These are phyloP conservation scores for Mionectes macconnelli DNA, from an alignment of 2,113 vertebrate species.

Conservation along the genomic window DNA sequence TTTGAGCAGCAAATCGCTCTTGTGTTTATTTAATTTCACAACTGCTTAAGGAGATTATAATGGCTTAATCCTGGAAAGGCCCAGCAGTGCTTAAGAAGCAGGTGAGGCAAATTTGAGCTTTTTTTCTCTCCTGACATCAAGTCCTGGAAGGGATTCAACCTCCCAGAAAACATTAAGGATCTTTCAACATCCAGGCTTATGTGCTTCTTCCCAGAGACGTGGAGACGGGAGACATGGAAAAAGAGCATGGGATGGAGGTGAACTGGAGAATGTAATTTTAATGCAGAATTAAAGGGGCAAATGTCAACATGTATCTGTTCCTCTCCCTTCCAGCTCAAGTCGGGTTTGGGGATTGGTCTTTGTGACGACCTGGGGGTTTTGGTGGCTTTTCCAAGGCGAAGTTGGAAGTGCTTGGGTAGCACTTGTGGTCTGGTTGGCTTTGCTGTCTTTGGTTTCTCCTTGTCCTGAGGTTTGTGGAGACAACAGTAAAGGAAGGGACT, in stretches of 20 bases:
- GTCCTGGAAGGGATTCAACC: background rate
- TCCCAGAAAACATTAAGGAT: background rate
- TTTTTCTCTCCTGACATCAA: background rate
- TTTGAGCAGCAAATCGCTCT: background rate
- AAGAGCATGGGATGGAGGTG: background rate
- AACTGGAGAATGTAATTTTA: background rate
- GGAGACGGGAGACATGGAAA: background rate
- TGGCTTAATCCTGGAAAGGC: slow-evolving; percentile 3
- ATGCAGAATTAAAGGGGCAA: background rate
- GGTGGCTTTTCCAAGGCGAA: background rate
- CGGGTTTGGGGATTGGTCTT: background rate
- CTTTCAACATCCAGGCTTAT: slow-evolving; percentile 32
- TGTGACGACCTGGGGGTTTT: fast-evolving
- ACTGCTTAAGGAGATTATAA: background rate
- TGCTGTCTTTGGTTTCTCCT: background rate
- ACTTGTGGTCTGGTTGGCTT: fast-evolving
- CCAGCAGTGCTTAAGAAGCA: background rate
- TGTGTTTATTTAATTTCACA: background rate
- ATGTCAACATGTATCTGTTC: background rate
- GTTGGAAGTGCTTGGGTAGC: background rate
- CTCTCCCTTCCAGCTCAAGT: background rate
- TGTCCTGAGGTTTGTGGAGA: background rate
- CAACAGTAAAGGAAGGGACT: background rate
- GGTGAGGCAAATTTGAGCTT: background rate
- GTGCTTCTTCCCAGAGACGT: background rate